Conservation (phyloP, 2,888 invertebrate genomes). For the Parnassius glacialis region DNA sequence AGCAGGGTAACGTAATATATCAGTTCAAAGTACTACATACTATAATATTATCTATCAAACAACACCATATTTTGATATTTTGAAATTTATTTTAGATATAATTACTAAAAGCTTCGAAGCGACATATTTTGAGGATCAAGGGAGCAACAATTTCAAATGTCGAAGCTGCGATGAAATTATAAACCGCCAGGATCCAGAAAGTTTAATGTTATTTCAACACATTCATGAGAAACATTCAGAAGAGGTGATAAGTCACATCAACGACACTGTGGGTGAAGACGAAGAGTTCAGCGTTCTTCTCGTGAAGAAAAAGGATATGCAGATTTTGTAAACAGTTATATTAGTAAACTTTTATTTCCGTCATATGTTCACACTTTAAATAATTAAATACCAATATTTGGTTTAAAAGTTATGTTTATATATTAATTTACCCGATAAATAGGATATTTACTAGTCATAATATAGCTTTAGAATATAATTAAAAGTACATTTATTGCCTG, state of each 20-base stretch:
- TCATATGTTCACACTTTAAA: no score
- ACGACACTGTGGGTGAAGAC: slow-evolving; percentile 9
- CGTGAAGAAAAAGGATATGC: slow-evolving; percentile 20
- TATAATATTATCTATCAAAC: no score
- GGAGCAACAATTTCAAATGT: slow-evolving; percentile 20
- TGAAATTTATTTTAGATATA: slow-evolving; percentile 12
- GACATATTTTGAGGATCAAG: slow-evolving; percentile 18
- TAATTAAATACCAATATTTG: no score
- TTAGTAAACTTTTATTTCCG: no score
- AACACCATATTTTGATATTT: no score
- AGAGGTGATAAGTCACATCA: slow-evolving; percentile 12
- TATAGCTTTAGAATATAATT: no score
- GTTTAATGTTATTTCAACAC: slow-evolving; percentile 21
- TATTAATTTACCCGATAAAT: no score
- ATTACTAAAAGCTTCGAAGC: slow-evolving; percentile 21
- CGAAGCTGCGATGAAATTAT: slow-evolving; percentile 16
- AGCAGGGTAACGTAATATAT: no score
- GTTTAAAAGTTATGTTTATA: no score
- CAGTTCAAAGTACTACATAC: no score
- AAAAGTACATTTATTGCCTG: no score
- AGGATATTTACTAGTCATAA: no score
- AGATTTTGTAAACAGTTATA: neutral
- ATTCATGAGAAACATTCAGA: slow-evolving; percentile 23
- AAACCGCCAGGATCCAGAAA: slow-evolving; percentile 3
- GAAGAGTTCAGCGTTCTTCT: slow-evolving; percentile 22